phyloP scores from a whole-genome alignment of 2,113 vertebrate genomes.

The Callipepla squamata region DNA sequence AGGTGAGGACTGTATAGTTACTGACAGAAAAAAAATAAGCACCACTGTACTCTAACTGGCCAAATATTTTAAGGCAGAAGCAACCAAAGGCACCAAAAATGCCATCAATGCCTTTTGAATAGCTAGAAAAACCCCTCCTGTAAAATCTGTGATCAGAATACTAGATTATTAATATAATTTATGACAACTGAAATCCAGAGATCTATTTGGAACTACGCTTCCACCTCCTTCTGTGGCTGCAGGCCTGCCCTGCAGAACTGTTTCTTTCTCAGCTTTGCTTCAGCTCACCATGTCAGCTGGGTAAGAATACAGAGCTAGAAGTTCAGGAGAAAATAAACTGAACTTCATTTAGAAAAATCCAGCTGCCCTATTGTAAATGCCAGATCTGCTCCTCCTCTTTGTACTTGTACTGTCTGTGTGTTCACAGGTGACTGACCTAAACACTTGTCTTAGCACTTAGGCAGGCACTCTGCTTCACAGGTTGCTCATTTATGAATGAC shows the following conservation, averaged over 20 bases:
- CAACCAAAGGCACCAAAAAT: constrained; percentile 1
- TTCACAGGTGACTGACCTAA: neutral
- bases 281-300: neutral
- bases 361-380: neutral
- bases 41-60: neutral
- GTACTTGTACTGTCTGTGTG: neutral
- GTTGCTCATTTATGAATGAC: neutral
- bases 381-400: neutral
- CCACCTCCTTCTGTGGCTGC: neutral
- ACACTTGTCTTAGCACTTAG: accelerated
- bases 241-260: accelerated
- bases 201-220: neutral
- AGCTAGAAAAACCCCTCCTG: neutral
- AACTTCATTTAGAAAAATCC: neutral
- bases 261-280: neutral
- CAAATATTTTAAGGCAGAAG: constrained; percentile 19
- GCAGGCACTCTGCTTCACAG: neutral
- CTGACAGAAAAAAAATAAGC: constrained; percentile 16
- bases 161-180: neutral
- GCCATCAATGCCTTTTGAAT: neutral
- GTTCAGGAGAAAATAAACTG: neutral
- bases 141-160: neutral
- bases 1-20: neutral
- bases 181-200: neutral
- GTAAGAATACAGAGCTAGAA: neutral